phyloP scores from a whole-genome alignment of 2,113 vertebrate species.

The Opisthocomus hoazin region DNA sequence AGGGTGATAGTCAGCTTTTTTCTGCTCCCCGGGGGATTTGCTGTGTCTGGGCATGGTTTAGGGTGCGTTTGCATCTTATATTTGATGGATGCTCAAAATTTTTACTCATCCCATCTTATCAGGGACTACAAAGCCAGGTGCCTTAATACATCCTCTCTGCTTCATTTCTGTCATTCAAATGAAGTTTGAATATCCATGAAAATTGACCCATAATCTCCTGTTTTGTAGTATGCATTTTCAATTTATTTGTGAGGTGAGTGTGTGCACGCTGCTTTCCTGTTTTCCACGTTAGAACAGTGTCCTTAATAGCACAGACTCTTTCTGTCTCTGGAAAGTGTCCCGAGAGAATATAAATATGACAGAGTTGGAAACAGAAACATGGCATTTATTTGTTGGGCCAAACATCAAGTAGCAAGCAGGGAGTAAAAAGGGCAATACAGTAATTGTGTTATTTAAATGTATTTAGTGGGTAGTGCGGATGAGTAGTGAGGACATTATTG shows the following conservation, averaged over 20 bases:
- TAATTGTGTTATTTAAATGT: not conserved
- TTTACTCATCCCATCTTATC: not conserved
- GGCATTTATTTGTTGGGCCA: not conserved
- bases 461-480: not conserved
- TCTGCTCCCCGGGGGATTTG: not conserved
- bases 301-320: not conserved
- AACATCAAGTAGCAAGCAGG: not conserved
- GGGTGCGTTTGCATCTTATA: not conserved
- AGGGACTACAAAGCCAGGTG: not conserved
- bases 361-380: not conserved
- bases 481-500: not conserved
- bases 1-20: not conserved
- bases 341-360: accelerated
- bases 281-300: not conserved
- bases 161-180: not conserved
- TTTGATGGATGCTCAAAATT: not conserved
- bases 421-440: not conserved
- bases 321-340: not conserved
- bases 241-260: not conserved
- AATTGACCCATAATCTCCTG: not conserved
- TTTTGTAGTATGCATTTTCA: not conserved
- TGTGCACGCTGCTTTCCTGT: not conserved
- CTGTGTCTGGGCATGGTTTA: not conserved
- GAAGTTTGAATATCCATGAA: not conserved
- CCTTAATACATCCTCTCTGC: not conserved